Percentiles rank a stretch among this genome's conserved stretches.
These are phyloP conservation scores for Drosophila testacea DNA, from an alignment of 2,888 invertebrate genomes.

Conservation along the genomic window DNA sequence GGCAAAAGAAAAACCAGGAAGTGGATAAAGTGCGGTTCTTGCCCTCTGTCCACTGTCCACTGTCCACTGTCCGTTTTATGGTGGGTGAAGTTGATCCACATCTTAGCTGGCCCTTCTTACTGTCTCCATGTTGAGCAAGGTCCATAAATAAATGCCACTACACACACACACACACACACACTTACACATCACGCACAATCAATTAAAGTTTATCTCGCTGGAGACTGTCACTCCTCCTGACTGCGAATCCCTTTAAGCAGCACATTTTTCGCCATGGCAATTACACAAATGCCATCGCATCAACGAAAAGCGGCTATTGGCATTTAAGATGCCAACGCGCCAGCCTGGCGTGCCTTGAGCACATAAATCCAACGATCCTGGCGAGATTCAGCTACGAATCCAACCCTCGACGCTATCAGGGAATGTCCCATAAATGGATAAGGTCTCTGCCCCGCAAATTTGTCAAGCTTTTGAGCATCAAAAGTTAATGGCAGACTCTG, in stretches of 20 bases:
- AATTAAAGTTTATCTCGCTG: constrained; percentile 72
- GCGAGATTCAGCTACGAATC: constrained; percentile 34
- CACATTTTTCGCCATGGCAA: constrained; percentile 57
- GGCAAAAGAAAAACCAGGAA: constrained; percentile 68
- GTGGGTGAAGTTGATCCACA: constrained; percentile 39
- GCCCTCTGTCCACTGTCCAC: constrained; percentile 28
- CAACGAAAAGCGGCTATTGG: constrained; percentile 68
- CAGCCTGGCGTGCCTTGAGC: constrained; percentile 61
- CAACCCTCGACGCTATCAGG: constrained; percentile 15
- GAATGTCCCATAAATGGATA: constrained; percentile 49
- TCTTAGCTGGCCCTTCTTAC: constrained; percentile 1
- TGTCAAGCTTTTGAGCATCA: constrained; percentile 46
- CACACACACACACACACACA: constrained; percentile 17
- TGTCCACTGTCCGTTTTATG: neutral
- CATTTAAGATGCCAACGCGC: constrained; percentile 62
- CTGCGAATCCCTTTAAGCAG: constrained; percentile 40
- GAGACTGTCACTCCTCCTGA: constrained; percentile 50
- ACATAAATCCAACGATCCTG: constrained; percentile 73
- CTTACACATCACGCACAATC: constrained; percentile 68
- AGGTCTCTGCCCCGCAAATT: constrained; percentile 44
- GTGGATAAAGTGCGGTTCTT: constrained; percentile 56
- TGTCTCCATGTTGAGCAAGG: constrained; percentile 39
- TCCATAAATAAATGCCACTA: constrained; percentile 55
- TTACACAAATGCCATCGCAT: constrained; percentile 73
- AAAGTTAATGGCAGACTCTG: constrained; percentile 1